These are phyloP conservation scores for Anoplophora glabripennis DNA, from an alignment of 1,140 invertebrate genomes.

Conservation along the genomic window DNA sequence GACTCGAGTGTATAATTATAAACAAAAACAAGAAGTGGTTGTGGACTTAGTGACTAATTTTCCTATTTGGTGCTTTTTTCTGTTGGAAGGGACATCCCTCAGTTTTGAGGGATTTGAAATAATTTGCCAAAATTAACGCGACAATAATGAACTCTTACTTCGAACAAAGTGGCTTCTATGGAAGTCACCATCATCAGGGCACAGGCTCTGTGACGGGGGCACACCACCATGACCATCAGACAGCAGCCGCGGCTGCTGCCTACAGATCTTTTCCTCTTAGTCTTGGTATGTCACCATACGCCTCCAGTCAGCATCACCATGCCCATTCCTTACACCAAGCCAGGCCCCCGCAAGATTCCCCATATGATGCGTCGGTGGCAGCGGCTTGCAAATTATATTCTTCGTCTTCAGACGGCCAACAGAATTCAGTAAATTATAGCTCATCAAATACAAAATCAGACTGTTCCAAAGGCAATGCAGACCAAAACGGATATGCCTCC, in stretches of 20 bases:
- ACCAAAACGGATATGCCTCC: constrained; percentile 64
- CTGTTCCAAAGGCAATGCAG: constrained; percentile 53
- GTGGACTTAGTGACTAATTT: constrained; percentile 19
- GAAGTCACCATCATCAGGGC: constrained; percentile 77
- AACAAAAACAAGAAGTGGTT: constrained; percentile 17
- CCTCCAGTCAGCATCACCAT: constrained; percentile 70
- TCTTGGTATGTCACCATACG: constrained; percentile 80
- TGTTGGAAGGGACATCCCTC: constrained; percentile 31
- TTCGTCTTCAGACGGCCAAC: constrained; percentile 60
- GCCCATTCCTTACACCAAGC: constrained; percentile 73
- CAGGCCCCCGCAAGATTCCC: constrained; percentile 80
- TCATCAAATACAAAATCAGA: constrained; percentile 52
- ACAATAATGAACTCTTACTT: constrained; percentile 90
- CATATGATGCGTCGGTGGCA: constrained; percentile 83
- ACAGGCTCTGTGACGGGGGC: constrained; percentile 61
- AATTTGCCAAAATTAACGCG: constrained; percentile 45
- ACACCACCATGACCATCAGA: constrained; percentile 65
- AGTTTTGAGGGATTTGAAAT: constrained; percentile 30
- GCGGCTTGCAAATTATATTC: constrained; percentile 83
- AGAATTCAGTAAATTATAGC: constrained; percentile 59
- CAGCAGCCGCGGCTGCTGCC: constrained; percentile 62
- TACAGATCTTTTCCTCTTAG: constrained; percentile 81
- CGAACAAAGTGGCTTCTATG: constrained; percentile 91
- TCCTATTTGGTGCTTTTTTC: constrained; percentile 26
- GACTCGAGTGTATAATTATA: constrained; percentile 21